These are phyloP conservation scores for Manacus vitellinus DNA, from an alignment of 2,113 vertebrate species.

Conservation along the genomic window DNA sequence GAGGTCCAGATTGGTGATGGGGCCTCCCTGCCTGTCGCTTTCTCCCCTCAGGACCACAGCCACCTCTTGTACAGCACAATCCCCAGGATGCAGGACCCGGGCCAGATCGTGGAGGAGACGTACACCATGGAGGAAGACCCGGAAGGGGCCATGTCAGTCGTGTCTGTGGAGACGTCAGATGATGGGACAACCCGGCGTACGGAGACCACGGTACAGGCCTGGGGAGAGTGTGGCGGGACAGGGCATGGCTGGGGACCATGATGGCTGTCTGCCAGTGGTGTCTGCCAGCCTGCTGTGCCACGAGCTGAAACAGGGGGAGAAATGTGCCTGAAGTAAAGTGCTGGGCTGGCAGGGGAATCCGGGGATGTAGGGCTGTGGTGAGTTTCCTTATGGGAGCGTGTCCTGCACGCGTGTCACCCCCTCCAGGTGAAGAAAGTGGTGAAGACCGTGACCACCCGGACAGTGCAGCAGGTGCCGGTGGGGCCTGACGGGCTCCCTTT, in stretches of 20 bases:
- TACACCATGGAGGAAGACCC: slow-evolving; percentile 88
- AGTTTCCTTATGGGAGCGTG: background rate
- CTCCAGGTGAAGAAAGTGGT: slow-evolving; percentile 92
- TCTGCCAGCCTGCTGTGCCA: background rate
- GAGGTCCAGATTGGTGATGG: background rate
- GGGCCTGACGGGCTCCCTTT: slow-evolving; percentile 74
- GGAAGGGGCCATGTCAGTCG: slow-evolving; percentile 79
- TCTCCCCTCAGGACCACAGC: slow-evolving; percentile 72
- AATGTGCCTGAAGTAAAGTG: background rate
- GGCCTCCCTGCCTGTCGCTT: background rate
- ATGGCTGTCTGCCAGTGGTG: fast-evolving
- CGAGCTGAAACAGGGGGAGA: background rate
- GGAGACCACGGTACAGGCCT: slow-evolving; percentile 83
- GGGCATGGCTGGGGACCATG: background rate
- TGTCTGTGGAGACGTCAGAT: slow-evolving; percentile 88
- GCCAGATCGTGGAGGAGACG: slow-evolving; percentile 87
- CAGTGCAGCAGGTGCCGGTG: slow-evolving; percentile 80
- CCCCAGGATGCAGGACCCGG: slow-evolving; percentile 91
- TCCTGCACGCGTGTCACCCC: background rate
- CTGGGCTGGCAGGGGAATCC: background rate
- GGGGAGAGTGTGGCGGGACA: background rate
- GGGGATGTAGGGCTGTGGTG: fast-evolving
- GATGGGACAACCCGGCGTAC: slow-evolving; percentile 91
- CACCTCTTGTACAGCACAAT: slow-evolving; percentile 79
- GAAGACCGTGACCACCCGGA: slow-evolving; percentile 90